Evolutionary conservation across 2,888 invertebrate genomes (phyloP).

Genomic region (Crossocerus cetratus): DNA sequence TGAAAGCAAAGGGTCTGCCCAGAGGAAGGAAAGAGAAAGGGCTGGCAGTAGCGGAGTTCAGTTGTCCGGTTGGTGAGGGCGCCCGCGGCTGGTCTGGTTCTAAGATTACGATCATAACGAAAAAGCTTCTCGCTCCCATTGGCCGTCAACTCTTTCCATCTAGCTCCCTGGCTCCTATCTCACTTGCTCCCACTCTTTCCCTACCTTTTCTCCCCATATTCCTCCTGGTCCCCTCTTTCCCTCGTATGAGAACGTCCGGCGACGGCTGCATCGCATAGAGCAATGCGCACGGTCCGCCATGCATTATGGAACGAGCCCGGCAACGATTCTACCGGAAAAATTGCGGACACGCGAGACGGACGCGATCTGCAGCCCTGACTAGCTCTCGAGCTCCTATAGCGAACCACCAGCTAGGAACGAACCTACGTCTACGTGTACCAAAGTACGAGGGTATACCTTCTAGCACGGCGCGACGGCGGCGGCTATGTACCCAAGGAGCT

Average conservation of each 20-base stretch:
- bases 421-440: neutral
- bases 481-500: conserved; percentile 45
- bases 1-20: conserved; percentile 24
- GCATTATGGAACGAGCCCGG: conserved; percentile 71
- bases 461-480: too few relatives aligned
- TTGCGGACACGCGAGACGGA: conserved; percentile 69
- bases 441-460: too few relatives aligned
- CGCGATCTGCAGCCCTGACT: conserved; percentile 62
- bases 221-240: conserved; percentile 7
- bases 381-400: conserved; percentile 15
- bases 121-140: conserved; percentile 67
- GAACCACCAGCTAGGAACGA: neutral
- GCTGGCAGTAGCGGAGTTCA: conserved; percentile 38
- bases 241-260: conserved; percentile 60
- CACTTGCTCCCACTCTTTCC: neutral
- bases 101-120: conserved; percentile 73
- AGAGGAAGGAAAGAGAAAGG: conserved; percentile 48
- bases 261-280: conserved; percentile 61
- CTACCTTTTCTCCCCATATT: neutral
- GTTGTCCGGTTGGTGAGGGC: conserved; percentile 60
- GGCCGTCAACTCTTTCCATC: conserved; percentile 44
- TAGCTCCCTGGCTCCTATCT: neutral
- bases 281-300: conserved; percentile 60
- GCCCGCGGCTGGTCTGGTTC: conserved; percentile 68
- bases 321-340: conserved; percentile 70